Conservation (phyloP, 2,797 vertebrate species). For the Valencia hispanica region DNA sequence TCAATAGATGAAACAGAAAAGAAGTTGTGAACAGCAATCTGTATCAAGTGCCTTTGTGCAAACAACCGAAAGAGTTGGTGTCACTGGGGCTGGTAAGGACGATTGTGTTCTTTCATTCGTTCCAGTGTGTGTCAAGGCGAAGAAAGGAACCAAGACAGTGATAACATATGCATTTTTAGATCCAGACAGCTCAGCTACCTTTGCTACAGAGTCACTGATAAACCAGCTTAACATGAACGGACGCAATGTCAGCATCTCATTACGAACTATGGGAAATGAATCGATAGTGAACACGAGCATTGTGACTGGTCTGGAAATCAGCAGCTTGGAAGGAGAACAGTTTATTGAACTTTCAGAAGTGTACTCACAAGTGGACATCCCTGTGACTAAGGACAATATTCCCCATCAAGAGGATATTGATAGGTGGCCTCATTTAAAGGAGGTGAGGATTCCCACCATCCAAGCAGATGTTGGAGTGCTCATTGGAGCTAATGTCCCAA, state of each 20-base stretch:
- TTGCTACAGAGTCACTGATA: no score
- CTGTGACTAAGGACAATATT: slow-evolving; percentile 26
- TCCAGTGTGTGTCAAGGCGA: no score
- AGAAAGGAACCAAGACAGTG: slow-evolving; percentile 22
- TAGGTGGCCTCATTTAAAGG: slow-evolving; percentile 19
- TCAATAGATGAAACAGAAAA: no score
- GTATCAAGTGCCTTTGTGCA: no score
- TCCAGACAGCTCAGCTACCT: slow-evolving; percentile 24
- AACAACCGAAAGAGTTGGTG: no score
- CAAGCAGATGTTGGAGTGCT: slow-evolving; percentile 24
- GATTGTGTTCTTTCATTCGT: no score
- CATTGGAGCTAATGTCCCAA: slow-evolving; percentile 21
- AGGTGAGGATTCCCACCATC: slow-evolving; percentile 3
- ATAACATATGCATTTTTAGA: slow-evolving; percentile 19
- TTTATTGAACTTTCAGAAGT: slow-evolving; percentile 15
- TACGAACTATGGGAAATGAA: slow-evolving; percentile 17
- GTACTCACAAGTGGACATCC: slow-evolving; percentile 27
- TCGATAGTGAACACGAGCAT: background rate
- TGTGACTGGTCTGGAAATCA: slow-evolving; percentile 22
- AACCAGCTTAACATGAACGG: slow-evolving; percentile 32
- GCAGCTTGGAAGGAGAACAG: slow-evolving; percentile 6
- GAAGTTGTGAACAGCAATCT: no score
- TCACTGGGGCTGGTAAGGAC: no score
- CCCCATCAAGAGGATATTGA: slow-evolving; percentile 25
- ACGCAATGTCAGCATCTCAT: slow-evolving; percentile 8